Conservation (phyloP, 1,140 invertebrate species). For the Drosophila pallidifrons region DNA sequence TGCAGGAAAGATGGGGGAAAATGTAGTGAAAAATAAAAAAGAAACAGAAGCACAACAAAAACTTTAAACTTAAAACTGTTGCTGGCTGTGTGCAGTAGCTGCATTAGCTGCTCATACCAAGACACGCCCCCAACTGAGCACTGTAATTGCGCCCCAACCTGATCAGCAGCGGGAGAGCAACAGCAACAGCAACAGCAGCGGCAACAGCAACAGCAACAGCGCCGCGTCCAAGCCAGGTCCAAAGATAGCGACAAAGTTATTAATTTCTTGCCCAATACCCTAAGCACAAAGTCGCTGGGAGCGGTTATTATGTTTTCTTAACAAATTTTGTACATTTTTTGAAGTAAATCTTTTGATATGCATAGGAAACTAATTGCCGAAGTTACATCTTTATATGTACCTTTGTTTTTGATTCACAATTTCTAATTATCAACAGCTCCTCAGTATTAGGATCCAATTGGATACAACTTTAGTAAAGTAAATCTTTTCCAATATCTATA, state of each 20-base stretch:
- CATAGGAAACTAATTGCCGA: no score
- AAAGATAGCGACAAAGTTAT: constrained; percentile 56
- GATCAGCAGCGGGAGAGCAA: constrained; percentile 53
- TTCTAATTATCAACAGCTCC: no score
- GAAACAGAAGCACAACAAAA: neutral
- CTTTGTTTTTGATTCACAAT: no score
- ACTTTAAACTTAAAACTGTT: neutral
- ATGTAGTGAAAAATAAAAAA: constrained; percentile 36
- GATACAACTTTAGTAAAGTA: no score
- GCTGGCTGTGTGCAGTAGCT: neutral
- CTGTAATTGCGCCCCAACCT: constrained; percentile 70
- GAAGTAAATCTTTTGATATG: no score
- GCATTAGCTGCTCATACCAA: constrained; percentile 8
- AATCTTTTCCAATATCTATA: no score
- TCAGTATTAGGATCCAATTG: no score
- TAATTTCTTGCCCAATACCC: constrained; percentile 40
- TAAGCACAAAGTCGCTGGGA: neutral
- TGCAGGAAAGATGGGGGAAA: neutral
- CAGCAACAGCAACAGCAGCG: constrained; percentile 10
- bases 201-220: constrained; percentile 26
- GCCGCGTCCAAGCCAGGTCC: constrained; percentile 16
- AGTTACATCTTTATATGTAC: no score
- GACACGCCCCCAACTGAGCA: constrained; percentile 50
- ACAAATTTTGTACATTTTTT: neutral
- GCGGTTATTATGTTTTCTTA: neutral